Percentiles rank a stretch among this genome's conserved stretches.
phyloP scores from a whole-genome alignment of 2,888 invertebrate genomes.

The Brassicogethes aeneus region DNA sequence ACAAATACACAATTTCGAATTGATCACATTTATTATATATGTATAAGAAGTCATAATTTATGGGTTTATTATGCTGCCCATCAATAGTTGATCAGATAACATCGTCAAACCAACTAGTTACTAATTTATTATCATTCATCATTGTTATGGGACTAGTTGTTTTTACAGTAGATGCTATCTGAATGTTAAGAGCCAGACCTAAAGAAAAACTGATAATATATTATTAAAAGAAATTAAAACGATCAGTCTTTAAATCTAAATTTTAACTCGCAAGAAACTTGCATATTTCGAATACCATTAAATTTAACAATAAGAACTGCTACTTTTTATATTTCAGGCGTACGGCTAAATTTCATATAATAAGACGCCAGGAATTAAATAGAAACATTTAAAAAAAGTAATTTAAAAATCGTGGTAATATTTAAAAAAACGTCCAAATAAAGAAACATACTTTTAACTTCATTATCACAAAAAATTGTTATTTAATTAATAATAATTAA shows the following conservation, averaged over 20 bases:
- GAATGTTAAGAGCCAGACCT: background rate
- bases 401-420: too few species aligned
- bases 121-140: conserved; percentile 23
- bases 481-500: too few species aligned
- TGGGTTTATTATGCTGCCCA: conserved; percentile 19
- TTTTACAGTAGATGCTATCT: background rate
- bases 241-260: background rate
- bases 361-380: too few species aligned
- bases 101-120: conserved; percentile 16
- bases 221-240: conserved; percentile 1
- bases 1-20: conserved; percentile 1
- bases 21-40: conserved; percentile 1
- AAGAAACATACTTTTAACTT: too few species aligned
- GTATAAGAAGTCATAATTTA: conserved; percentile 15
- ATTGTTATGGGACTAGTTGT: conserved; percentile 7
- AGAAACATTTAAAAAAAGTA: too few species aligned
- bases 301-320: background rate
- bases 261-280: background rate
- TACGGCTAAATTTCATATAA: too few species aligned
- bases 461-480: too few species aligned
- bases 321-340: too few species aligned
- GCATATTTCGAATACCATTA: background rate
- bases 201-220: background rate
- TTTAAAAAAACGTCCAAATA: too few species aligned
- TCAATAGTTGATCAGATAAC: conserved; percentile 21